Evolutionary conservation across 2,888 invertebrate species (phyloP).

Genomic region (Ophion ventricosus): DNA sequence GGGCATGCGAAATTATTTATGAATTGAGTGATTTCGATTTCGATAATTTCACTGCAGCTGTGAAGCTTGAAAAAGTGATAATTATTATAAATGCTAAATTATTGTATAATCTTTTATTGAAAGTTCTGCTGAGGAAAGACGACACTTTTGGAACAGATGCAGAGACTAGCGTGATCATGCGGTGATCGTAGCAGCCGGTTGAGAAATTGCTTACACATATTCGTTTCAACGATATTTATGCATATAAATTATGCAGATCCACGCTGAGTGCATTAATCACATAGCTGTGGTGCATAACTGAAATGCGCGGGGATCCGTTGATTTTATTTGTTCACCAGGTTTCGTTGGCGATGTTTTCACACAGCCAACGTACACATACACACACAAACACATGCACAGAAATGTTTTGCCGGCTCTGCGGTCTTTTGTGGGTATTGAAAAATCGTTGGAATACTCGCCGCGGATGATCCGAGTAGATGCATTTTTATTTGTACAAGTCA

Average conservation of each 20-base stretch:
- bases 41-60: neutral
- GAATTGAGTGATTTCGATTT: constrained; percentile 27
- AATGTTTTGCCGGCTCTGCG: neutral
- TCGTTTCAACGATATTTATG: constrained; percentile 70
- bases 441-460: neutral
- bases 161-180: neutral
- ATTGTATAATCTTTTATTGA: constrained; percentile 23
- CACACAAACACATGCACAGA: neutral
- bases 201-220: constrained; percentile 65
- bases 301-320: constrained; percentile 65
- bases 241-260: constrained; percentile 74
- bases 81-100: neutral
- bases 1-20: constrained; percentile 37
- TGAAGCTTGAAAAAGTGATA: neutral
- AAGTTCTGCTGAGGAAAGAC: neutral
- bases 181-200: constrained; percentile 40
- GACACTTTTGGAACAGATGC: neutral
- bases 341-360: constrained; percentile 30
- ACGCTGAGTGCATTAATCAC: constrained; percentile 74
- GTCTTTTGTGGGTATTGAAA: constrained; percentile 15
- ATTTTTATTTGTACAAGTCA: neutral
- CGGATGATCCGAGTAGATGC: neutral
- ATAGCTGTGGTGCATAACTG: constrained; percentile 62
- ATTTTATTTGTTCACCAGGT: constrained; percentile 70
- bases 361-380: neutral